Evolutionary conservation across 1,140 invertebrate species (phyloP), one percentile per base, ranked within the genome.

Genomic region (Sycophila sp.): DNA sequence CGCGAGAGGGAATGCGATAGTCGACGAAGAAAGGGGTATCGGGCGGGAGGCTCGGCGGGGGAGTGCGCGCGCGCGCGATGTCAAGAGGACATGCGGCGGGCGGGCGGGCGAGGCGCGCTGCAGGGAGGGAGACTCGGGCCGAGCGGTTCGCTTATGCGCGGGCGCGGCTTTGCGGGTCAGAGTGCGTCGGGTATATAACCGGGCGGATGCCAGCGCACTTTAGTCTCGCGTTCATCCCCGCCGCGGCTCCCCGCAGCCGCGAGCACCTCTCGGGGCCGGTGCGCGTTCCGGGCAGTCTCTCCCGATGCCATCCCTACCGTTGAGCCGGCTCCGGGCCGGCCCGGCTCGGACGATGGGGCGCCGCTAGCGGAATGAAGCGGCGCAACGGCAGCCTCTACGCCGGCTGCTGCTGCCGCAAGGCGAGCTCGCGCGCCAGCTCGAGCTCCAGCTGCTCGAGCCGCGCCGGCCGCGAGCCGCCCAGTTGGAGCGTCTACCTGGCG

Each of bases 401-500:
- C 62, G 59, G 71, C 28, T 80, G 76, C 49, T 81, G 77, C 59
- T 83, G 77, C 59, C 42, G 42, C 19, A 77, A 79, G 45, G 36
- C 59, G 2, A 62, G 51, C 45, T 59, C 62, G 45, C 26, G 59
- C 0, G n/a, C 42, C 10, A 75, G 72, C 51, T 40, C 32, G 58
- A 77, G 68, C 26, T 30, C 19, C 30, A 62, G 56, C 11, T 73
- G 78, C 17, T 47, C 30, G 13, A 70, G 71, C 11, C 32, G 64
- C 24, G 30, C 63, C 22, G 78, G 75, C 45, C 78, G 63, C 73
- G 82, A 82, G 55, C 80, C 80, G 34, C 80, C 80, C 1, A 77
- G 70, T 24, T 84, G 82, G 82, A 81, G 78, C 65, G 77, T 84
- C n/a, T 93, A 93, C 76, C 81, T 86, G 4, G 77, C 91, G 4